Evolutionary conservation across 2,113 vertebrate species (phyloP), one percentile per base, ranked within the genome.

Genomic region (Columba janthina): DNA sequence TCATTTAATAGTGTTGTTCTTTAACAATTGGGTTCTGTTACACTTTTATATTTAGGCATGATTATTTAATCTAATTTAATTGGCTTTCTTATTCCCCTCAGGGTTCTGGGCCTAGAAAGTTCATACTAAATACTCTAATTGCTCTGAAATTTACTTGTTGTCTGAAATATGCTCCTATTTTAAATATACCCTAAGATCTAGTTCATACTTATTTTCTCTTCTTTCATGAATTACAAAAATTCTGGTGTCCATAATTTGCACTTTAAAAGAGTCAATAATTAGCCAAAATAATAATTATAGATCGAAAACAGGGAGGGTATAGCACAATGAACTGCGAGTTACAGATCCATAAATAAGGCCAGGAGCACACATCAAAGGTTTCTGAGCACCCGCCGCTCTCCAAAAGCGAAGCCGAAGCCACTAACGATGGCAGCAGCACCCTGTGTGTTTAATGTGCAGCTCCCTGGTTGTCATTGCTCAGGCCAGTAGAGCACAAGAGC

Each of bases 31-130:
- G 80, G 89, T 85, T 97, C 69, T 85, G 93, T 81, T 97, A 85
- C 81, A 93, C 92, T 97, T 96, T 97, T 94, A 93, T 97, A 97
- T 93, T 97, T 97, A 97, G 95, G 95, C 96, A 95, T 95, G 95
- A 97, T 98, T 98, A 97, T 97, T 98, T 98, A 97, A 98, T 97
- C 96, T 97, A 95, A 97, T 96, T 98, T 98, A 98, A 98, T 98
- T 98, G 97, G 96, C 94, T 98, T 97, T 92, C 74, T 95, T 96
- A 97, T 95, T 98, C 81, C 84, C 97, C 83, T 96, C 72, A 94
- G 98, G 97, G 94, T 96, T 96, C 95, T 92, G 88, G 92, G 95
- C 94, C 94, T 93, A 96, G 97, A 97, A 98, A 94, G 91, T 97
- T 97, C 97, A 96, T 96, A 92, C 97, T 97, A 97, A 98, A 97